phyloP scores from a whole-genome alignment of 2,797 vertebrate species.

The Parauchenoglanis ngamensis region DNA sequence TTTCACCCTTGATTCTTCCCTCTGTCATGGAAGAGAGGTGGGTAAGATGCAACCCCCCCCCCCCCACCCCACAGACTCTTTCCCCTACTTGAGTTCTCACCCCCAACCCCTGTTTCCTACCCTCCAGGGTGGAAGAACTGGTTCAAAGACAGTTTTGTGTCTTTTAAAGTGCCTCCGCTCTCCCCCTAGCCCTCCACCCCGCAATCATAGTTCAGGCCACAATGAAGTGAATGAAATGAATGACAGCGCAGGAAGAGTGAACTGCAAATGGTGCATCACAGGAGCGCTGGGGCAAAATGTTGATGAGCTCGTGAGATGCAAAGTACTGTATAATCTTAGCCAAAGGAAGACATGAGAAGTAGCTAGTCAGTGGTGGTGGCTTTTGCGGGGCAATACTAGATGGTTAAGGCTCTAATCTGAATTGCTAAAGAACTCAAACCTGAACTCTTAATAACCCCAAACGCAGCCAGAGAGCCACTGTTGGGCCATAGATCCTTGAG shows the following conservation, averaged over 20 bases:
- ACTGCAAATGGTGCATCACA: slow-evolving; percentile 2
- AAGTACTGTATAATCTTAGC: not conserved
- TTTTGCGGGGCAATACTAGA: not conserved
- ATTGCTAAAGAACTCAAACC: not conserved
- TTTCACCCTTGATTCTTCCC: not conserved
- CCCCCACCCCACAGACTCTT: not conserved
- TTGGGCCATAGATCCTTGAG: not conserved
- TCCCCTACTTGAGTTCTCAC: not conserved
- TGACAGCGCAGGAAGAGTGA: slow-evolving; percentile 25
- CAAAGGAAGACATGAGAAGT: not conserved
- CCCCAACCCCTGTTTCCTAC: not conserved
- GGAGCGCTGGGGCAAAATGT: slow-evolving; percentile 13
- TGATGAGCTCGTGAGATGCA: not conserved
- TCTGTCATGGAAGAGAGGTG: not conserved
- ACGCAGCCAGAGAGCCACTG: not conserved
- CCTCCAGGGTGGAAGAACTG: not conserved
- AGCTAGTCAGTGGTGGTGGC: not conserved
- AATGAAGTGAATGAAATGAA: slow-evolving; percentile 36
- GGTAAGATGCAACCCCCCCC: not conserved
- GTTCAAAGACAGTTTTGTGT: slow-evolving; percentile 7
- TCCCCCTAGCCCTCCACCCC: not conserved
- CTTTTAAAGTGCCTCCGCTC: slow-evolving; percentile 7
- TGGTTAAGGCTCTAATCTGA: not conserved
- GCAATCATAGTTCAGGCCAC: slow-evolving; percentile 1
- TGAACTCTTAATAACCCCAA: no score